These are phyloP conservation scores for Euspilapteryx auroguttella DNA, from an alignment of 2,888 invertebrate species.

Conservation along the genomic window DNA sequence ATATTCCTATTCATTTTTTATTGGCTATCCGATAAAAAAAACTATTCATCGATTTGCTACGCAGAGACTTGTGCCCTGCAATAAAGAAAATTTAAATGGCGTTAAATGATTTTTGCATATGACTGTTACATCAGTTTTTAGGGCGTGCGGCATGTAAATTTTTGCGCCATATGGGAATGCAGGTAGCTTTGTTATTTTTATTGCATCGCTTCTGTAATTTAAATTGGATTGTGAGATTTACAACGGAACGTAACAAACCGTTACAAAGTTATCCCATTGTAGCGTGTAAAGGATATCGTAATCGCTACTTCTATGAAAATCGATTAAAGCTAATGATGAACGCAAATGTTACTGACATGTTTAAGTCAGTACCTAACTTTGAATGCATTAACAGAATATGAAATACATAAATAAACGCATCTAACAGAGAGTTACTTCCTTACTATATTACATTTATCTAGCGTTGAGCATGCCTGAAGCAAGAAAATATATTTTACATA, in stretches of 20 bases:
- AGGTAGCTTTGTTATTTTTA: slow-evolving; percentile 19
- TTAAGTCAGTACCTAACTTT: no score
- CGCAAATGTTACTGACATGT: no score
- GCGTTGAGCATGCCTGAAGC: no score
- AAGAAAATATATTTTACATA: no score
- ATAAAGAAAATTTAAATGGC: slow-evolving; percentile 41
- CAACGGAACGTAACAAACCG: slow-evolving; percentile 40
- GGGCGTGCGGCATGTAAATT: slow-evolving; percentile 7
- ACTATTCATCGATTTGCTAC: slow-evolving; percentile 37
- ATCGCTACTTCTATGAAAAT: no score
- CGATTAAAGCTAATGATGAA: no score
- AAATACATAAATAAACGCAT: no score
- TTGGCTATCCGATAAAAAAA: slow-evolving; percentile 36
- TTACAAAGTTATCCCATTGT: slow-evolving; percentile 33
- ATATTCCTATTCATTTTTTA: slow-evolving; percentile 34
- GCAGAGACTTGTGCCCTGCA: slow-evolving; percentile 38
- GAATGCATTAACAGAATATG: no score
- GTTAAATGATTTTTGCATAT: slow-evolving; percentile 59
- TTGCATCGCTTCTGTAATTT: slow-evolving; percentile 35
- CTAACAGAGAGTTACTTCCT: no score
- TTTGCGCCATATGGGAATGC: slow-evolving; percentile 5
- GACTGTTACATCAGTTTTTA: slow-evolving; percentile 13
- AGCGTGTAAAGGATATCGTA: no score
- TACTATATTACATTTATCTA: no score
- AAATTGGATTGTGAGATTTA: slow-evolving; percentile 29